Base-by-base conservation (phyloP, 92 coral and sea anemone genomes). In the Scolanthus callimorphus region DNA sequence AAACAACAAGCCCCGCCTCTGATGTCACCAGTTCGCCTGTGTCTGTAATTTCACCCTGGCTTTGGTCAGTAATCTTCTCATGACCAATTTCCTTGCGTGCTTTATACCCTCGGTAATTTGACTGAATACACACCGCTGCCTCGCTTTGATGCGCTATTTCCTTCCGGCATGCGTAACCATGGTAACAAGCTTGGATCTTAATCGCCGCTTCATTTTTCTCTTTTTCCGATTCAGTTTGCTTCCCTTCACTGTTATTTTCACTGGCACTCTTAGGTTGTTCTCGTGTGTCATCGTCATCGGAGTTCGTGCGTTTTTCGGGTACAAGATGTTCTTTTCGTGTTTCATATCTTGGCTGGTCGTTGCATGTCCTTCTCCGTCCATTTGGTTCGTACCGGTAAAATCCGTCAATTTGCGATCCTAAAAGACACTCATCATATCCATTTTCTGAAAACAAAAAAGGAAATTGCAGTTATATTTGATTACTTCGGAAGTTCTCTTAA, bases 371-470 rank as follows among this genome's bases (percentile, higher is more conserved):
- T n/a, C n/a, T n/a, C n/a, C n/a, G n/a, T n/a, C n/a, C n/a, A 53
- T 23, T 46, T 8, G 79, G 83, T 27, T 87, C 95, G 55, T 72
- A 82, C 37, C 72, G 73, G 61, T 87, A 87, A 59, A 62, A 83
- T 8, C 95, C 95, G 47, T 87, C 95, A 20, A 87, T 87, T 62
- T 87, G 95, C 15, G 95, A 87, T 21, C 95, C 95, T 24, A 87
- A 75, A 17, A 87, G 71, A 38, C 95, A 87, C 23, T 87, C 95
- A 45, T 87, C 95, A 25, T 73, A 87, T 21, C 95, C 95, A 21
- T 61, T 66, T 51, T 58, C 95, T 87, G 67, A 21, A 39, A 58
- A 57, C 60, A 29, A 28, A 64, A 46, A 51, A 25, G 27, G n/a
- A n/a, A n/a, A n/a, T n/a, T n/a, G n/a, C n/a, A n/a, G n/a, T n/a